Evolutionary conservation across 2,888 invertebrate species (phyloP).

Genomic region (Drosophila barbarae): DNA sequence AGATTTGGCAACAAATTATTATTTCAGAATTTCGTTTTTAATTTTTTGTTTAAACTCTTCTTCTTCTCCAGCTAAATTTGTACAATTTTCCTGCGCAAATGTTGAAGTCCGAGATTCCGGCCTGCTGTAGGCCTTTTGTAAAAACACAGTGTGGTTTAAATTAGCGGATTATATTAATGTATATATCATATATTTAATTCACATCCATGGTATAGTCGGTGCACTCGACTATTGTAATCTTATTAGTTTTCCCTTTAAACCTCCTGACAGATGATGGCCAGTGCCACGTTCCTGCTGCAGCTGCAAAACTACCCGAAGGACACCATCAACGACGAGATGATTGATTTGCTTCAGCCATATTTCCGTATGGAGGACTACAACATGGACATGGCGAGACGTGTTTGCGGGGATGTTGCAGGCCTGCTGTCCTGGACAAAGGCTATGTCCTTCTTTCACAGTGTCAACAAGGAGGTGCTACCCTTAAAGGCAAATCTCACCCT

Average conservation of each 20-base stretch:
- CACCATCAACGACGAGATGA: constrained; percentile 97
- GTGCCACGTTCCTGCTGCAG: constrained; percentile 93
- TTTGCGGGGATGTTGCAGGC: constrained; percentile 98
- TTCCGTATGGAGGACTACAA: constrained; percentile 98
- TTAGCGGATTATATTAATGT: not conserved
- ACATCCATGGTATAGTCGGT: constrained; percentile 9
- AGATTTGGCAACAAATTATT: no score
- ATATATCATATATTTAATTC: not conserved
- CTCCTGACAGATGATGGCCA: constrained; percentile 91
- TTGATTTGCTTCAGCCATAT: constrained; percentile 94
- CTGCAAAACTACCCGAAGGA: constrained; percentile 97
- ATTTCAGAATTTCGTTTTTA: no score
- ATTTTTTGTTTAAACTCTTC: no score
- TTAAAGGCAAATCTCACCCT: constrained; percentile 94
- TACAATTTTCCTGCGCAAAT: not conserved
- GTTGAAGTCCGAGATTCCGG: not conserved
- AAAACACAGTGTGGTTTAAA: no score
- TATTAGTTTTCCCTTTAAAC: not conserved
- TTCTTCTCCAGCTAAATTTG: not conserved
- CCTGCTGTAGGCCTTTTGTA: no score
- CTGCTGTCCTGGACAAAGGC: constrained; percentile 97
- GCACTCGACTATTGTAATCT: constrained; percentile 4
- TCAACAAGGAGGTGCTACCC: constrained; percentile 97
- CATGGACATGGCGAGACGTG: constrained; percentile 96
- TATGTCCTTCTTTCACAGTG: constrained; percentile 96